A percentile compares a stretch with the other conserved stretches of the same genome.
phyloP scores from a whole-genome alignment of 1,140 invertebrate genomes.

The Cheumatopsyche charites region DNA sequence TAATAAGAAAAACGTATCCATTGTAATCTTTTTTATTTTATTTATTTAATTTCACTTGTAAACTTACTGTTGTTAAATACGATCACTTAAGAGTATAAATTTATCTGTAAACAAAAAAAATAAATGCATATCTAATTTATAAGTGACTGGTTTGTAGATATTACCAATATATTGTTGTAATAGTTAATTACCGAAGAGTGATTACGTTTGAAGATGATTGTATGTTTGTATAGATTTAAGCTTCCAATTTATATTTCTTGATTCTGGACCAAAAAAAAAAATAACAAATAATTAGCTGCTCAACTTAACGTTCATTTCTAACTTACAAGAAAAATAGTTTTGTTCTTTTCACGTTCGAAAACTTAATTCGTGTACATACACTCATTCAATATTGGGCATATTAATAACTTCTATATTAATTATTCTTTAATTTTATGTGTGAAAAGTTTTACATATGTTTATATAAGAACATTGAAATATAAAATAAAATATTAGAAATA shows the following conservation, averaged over 20 bases:
- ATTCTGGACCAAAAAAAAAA: conserved; percentile 49
- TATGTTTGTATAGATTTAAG: conserved; percentile 33
- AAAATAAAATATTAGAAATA: conserved; percentile 43
- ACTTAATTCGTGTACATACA: too few relatives aligned
- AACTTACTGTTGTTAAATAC: not conserved
- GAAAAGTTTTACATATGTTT: conserved; percentile 14
- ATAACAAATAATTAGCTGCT: conserved; percentile 42
- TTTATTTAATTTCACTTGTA: conserved; percentile 3
- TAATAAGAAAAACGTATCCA: not conserved
- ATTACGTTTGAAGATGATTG: not conserved
- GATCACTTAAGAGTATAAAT: conserved; percentile 14
- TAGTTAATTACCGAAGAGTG: conserved; percentile 15
- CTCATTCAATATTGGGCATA: not conserved
- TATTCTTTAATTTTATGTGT: not conserved
- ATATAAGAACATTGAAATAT: conserved; percentile 30
- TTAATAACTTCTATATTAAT: conserved; percentile 13
- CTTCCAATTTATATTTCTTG: conserved; percentile 39
- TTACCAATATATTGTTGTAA: conserved; percentile 29
- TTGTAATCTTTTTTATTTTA: not conserved
- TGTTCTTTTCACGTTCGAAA: not conserved
- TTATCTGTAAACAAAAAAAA: conserved; percentile 21
- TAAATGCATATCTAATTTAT: conserved; percentile 47
- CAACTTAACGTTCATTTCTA: conserved; percentile 17
- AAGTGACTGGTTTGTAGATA: conserved; percentile 48
- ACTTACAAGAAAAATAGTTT: not conserved